Evolutionary conservation across 2,797 vertebrate species (phyloP).

Genomic region (Rhincodon typus): DNA sequence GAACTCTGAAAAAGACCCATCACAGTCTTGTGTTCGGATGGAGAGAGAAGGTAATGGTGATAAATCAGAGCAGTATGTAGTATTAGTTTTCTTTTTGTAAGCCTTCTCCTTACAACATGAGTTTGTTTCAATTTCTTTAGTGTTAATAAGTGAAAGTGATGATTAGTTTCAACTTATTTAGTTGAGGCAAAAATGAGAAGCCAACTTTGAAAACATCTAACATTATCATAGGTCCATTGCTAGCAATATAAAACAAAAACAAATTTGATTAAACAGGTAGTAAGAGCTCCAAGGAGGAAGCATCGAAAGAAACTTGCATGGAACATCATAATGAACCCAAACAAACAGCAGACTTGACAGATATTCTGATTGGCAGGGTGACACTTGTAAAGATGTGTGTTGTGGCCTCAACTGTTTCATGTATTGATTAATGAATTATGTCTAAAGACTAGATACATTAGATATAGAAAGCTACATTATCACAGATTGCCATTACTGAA

Average conservation of each 20-base stretch:
- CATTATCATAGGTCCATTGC: background rate
- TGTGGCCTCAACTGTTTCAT: too few relatives aligned
- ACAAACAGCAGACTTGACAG: too few relatives aligned
- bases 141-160: background rate
- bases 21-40: background rate
- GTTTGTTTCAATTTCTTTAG: background rate
- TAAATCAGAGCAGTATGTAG: background rate
- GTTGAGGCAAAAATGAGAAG: background rate
- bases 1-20: background rate
- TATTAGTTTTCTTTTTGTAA: background rate
- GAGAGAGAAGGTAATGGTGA: slow-evolving; percentile 19
- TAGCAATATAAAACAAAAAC: background rate
- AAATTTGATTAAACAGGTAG: background rate
- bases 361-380: too few relatives aligned
- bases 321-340: too few relatives aligned
- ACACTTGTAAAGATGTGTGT: too few relatives aligned
- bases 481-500: too few relatives aligned
- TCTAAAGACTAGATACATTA: too few relatives aligned
- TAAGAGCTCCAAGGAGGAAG: too few relatives aligned
- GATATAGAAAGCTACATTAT: too few relatives aligned
- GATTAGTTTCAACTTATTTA: background rate
- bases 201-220: too few relatives aligned
- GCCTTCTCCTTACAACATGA: background rate
- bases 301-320: too few relatives aligned
- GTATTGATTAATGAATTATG: too few relatives aligned